These are phyloP conservation scores for Pelvicachromis taeniatus DNA, from an alignment of 2,113 vertebrate genomes.

Conservation along the genomic window DNA sequence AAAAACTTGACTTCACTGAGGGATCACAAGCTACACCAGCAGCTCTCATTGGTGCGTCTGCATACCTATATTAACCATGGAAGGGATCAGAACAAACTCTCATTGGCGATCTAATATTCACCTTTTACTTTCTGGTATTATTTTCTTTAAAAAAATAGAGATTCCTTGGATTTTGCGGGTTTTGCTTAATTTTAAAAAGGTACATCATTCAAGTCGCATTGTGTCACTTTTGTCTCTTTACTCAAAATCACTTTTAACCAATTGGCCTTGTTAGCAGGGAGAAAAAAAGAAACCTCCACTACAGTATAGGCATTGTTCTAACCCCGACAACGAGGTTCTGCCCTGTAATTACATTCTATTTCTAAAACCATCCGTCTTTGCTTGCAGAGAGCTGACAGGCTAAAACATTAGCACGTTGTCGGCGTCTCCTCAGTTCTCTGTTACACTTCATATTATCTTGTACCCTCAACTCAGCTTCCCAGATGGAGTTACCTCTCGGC, in stretches of 20 bases:
- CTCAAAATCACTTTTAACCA: not conserved
- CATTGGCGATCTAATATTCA: not conserved
- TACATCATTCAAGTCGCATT: not conserved
- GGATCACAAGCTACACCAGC: not conserved
- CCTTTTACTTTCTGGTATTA: not conserved
- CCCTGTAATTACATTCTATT: conserved; percentile 63
- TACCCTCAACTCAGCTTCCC: conserved; percentile 2
- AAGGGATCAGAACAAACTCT: not conserved
- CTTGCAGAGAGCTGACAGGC: conserved; percentile 51
- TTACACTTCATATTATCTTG: conserved; percentile 52
- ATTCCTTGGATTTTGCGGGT: rapidly evolving
- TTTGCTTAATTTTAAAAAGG: not conserved
- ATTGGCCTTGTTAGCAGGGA: not conserved
- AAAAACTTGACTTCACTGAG: not conserved
- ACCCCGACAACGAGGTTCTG: conserved; percentile 41
- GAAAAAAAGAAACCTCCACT: not conserved
- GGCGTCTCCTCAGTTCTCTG: conserved; percentile 46
- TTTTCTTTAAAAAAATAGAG: too few relatives aligned
- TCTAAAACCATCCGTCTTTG: conserved; percentile 59
- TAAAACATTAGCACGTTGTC: conserved; percentile 67
- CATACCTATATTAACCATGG: not conserved
- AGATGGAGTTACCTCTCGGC: conserved; percentile 47
- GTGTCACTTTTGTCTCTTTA: not conserved
- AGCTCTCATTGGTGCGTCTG: not conserved
- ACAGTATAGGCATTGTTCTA: conserved; percentile 31